These are phyloP conservation scores for Rhea pennata DNA, from an alignment of 2,113 vertebrate genomes.

Conservation along the genomic window DNA sequence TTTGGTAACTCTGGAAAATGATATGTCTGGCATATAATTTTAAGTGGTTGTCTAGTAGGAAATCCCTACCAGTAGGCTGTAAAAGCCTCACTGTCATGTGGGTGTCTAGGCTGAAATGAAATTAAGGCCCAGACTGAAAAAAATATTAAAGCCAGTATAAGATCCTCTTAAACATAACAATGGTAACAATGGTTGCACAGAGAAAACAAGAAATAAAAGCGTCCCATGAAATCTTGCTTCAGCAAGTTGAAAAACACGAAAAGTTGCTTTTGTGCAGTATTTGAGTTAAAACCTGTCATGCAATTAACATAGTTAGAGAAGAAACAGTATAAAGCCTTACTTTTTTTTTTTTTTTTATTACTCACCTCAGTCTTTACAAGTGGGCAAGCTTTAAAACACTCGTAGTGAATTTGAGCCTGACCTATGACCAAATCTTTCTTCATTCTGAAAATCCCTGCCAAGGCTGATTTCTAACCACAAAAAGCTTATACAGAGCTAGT, in stretches of 20 bases:
- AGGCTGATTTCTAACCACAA: constrained; percentile 1
- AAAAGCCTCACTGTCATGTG: not conserved
- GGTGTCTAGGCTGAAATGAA: not conserved
- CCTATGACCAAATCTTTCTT: constrained; percentile 37
- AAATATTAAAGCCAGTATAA: not conserved
- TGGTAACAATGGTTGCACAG: not conserved
- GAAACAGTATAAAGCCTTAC: constrained; percentile 10
- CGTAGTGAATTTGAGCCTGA: constrained; percentile 35
- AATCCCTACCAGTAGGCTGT: not conserved
- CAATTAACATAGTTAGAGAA: constrained; percentile 34
- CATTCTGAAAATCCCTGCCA: constrained; percentile 17
- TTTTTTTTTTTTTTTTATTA: not conserved
- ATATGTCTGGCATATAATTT: not conserved
- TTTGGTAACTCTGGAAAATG: not conserved
- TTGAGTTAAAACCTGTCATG: constrained; percentile 32
- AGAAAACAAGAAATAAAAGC: not conserved
- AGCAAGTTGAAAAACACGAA: not conserved
- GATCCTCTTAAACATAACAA: not conserved
- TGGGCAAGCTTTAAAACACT: constrained; percentile 4
- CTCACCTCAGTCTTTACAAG: not conserved
- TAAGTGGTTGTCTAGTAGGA: not conserved
- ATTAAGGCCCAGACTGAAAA: not conserved
- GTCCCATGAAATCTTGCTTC: constrained; percentile 3
- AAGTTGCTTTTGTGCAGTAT: not conserved
- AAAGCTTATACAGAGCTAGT: not conserved